Evolutionary conservation across 2,888 invertebrate genomes (phyloP), one percentile per base, ranked within the genome.

Genomic region (Lingula anatina): DNA sequence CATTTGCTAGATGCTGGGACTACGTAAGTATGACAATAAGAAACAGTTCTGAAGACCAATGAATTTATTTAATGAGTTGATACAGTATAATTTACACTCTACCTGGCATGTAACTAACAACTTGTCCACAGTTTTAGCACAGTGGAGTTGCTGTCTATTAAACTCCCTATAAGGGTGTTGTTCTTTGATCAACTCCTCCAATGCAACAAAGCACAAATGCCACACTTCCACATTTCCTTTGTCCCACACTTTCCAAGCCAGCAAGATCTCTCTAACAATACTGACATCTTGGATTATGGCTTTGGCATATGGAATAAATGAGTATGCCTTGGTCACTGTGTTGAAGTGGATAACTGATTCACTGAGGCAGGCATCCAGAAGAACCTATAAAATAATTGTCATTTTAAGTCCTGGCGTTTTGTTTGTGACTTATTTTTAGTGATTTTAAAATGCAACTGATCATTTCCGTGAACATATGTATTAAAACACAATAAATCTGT

Each of bases 131-230:
- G 88, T 75, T 3, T 82, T 81, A 1, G 81, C 81, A 40, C 85
- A 79, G 54, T 83, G 83, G 57, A 88, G 78, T 76, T 88, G 88
- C 47, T 84, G 82, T 56, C 84, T 82, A 77, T 89, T 89, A 75
- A 87, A 86, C 61, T 82, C 81, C 39, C 84, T 82, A 55, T 84
- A 81, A 38, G 83, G 85, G 78, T 84, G 87, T 68, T 81, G 82
- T 58, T 84, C 84, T 48, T 84, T 79, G 49, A 87, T 78, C 44
- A 87, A 72, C 2, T 79, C 79, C 40, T 82, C 78, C 55, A 84
- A 65, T 39, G 73, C 67, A 12, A 56, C 51, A 49, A 72, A 66
- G 44, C 66, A 55, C 51, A 68, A 47, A 36, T 65, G 64, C 50
- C 65, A 59, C 5, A 70, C 59, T 1, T 47, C 53, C 4, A 53